Evolutionary conservation across 2,888 invertebrate species (phyloP).

Genomic region (Lochmaea capreae): DNA sequence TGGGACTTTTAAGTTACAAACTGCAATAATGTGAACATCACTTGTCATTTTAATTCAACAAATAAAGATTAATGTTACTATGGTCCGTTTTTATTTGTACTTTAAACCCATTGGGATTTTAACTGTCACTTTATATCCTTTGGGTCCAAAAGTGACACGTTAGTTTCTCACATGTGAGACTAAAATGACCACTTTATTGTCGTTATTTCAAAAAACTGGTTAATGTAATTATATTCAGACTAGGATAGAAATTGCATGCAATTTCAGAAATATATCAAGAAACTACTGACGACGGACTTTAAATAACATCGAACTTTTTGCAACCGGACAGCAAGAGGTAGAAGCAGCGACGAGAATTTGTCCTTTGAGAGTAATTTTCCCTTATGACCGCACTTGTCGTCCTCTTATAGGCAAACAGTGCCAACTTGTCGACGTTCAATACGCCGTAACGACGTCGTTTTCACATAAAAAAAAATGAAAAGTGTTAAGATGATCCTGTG

Average conservation of each 20-base stretch:
- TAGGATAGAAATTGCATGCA: neutral
- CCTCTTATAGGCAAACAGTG: conserved; percentile 36
- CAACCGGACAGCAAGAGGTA: conserved; percentile 31
- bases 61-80: too few species aligned
- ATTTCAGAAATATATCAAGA: neutral
- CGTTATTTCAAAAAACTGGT: too few species aligned
- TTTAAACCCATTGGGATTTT: too few species aligned
- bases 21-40: too few species aligned
- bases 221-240: neutral
- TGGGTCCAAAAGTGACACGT: too few species aligned
- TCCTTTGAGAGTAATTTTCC: conserved; percentile 42
- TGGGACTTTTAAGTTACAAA: too few species aligned
- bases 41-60: too few species aligned
- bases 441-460: conserved; percentile 33
- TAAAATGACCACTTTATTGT: too few species aligned
- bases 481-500: conserved; percentile 13
- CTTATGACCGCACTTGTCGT: conserved; percentile 44
- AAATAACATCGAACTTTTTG: neutral
- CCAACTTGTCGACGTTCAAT: conserved; percentile 33
- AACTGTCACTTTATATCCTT: too few species aligned
- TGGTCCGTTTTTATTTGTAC: too few species aligned
- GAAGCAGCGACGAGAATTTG: conserved; percentile 32
- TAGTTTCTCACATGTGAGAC: too few species aligned
- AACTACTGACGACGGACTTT: neutral
- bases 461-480: conserved; percentile 20